Evolutionary conservation across 1,140 invertebrate genomes (phyloP).

Genomic region (Colletes gigas): DNA sequence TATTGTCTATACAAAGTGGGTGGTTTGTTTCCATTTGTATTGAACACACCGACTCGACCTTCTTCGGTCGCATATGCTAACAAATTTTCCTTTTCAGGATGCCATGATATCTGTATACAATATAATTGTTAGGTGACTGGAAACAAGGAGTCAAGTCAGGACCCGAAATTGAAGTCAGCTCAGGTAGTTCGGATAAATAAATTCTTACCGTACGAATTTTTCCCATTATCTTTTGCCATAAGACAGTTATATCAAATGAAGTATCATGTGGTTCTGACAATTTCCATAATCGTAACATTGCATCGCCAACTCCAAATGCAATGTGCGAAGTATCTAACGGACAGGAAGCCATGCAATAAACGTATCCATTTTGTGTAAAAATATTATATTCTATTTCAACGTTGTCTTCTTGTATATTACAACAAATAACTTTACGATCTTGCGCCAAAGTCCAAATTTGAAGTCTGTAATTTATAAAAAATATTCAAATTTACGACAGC

Average conservation of each 20-base stretch:
- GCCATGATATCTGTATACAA: conserved; percentile 84
- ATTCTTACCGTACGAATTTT: conserved; percentile 85
- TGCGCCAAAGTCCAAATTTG: conserved; percentile 84
- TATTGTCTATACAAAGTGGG: conserved; percentile 76
- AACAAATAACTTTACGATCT: conserved; percentile 85
- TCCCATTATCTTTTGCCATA: conserved; percentile 88
- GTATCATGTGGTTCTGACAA: conserved; percentile 80
- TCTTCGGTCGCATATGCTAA: conserved; percentile 90
- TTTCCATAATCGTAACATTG: conserved; percentile 87
- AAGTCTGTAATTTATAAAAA: conserved; percentile 26
- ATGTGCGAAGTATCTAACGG: conserved; percentile 86
- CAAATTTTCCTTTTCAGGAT: conserved; percentile 87
- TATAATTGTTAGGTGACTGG: background rate
- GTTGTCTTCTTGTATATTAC: conserved; percentile 77
- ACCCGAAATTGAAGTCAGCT: too few species aligned
- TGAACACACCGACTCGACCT: conserved; percentile 84
- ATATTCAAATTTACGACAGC: background rate
- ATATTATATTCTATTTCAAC: conserved; percentile 78
- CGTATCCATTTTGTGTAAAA: conserved; percentile 85
- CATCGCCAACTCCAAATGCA: conserved; percentile 87
- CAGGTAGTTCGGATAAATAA: background rate
- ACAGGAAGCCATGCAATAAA: conserved; percentile 85
- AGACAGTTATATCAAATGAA: conserved; percentile 78
- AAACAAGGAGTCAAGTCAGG: too few species aligned
- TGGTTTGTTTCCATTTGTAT: conserved; percentile 76